Base-by-base conservation (phyloP, 1,140 invertebrate species). In the Drosophila malerkotliana region DNA sequence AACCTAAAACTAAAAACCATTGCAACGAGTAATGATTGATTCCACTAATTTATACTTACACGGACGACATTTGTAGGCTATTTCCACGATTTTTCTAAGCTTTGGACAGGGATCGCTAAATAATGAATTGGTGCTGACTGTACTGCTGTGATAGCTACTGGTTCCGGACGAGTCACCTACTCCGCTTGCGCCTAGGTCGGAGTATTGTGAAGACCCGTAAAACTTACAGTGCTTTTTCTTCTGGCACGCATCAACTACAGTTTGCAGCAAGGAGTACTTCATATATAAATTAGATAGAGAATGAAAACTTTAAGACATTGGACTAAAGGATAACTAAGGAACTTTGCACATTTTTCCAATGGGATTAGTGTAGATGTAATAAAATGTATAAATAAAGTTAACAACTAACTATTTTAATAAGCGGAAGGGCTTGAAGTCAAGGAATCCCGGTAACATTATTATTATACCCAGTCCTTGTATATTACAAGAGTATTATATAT, bases 1-100 rank as follows among this genome's bases (percentile, higher is more conserved):
- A 21, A 28, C 6, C 4, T 5, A 28, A 28, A 28, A 6, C 0
- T 28, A 28, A 28, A 6, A 28, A 28, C 1, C 1, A 28, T 28
- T 28, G 26, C 26, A 1, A 28, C 26, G 1, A 6, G 26, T 28
- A 7, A 32, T 10, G 9, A 32, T 32, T 32, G 32, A 32, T 28
- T 28, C 6, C 0, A 67, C 34, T 37, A 37, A 60, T 71, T 4
- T 10, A 68, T 92, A 97, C 97, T 97, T 94, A 98, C 97, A 97
- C 91, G 97, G 98, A 92, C 97, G 94, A 93, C 97, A 99, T 93
- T 98, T 98, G 93, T 97, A 98, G 63, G 97, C 96, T 24, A 98
- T 95, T 93, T 98, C 97, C 76, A 98, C 96, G 92, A 97, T 98
- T 92, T 98, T 98, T 30, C 95, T 93, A 9, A 95, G 94, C 37